phyloP scores from a whole-genome alignment of 2,113 vertebrate genomes.

The Poeciliopsis retropinna region DNA sequence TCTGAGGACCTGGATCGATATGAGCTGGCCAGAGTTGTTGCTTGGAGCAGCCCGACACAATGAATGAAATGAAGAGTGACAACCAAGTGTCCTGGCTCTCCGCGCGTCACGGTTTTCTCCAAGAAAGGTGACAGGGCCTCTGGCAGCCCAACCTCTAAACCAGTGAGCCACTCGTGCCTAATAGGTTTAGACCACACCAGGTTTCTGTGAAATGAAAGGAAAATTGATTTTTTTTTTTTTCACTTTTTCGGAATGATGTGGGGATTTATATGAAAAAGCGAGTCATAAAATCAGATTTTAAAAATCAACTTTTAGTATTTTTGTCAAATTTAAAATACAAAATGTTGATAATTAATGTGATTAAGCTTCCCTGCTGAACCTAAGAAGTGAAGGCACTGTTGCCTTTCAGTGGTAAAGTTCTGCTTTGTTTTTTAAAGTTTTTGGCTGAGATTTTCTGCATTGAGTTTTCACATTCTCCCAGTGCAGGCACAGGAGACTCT shows the following conservation, averaged over 20 bases:
- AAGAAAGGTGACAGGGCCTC: constrained; percentile 38
- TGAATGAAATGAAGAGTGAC: constrained; percentile 67
- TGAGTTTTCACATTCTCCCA: no score
- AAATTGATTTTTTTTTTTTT: constrained; percentile 27
- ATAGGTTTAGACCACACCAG: constrained; percentile 46
- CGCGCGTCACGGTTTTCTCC: constrained; percentile 35
- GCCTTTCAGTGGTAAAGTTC: no score
- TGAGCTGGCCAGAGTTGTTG: constrained; percentile 50
- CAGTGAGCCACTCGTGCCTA: constrained; percentile 24
- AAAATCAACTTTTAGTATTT: background rate
- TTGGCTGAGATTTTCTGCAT: no score
- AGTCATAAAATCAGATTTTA: background rate
- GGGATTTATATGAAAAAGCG: constrained; percentile 13
- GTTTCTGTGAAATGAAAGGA: constrained; percentile 53
- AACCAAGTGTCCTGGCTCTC: constrained; percentile 49
- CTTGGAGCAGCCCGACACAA: constrained; percentile 59
- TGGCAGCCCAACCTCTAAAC: constrained; percentile 40
- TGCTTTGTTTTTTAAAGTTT: no score
- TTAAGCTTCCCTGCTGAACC: background rate
- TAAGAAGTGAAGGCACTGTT: no score
- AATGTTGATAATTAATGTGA: background rate
- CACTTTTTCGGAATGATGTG: constrained; percentile 12
- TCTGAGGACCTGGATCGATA: constrained; percentile 62
- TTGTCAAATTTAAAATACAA: constrained; percentile 1
- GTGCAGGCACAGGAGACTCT: no score